Conservation (phyloP, 1,140 invertebrate genomes). For the Bacillus rossius region DNA sequence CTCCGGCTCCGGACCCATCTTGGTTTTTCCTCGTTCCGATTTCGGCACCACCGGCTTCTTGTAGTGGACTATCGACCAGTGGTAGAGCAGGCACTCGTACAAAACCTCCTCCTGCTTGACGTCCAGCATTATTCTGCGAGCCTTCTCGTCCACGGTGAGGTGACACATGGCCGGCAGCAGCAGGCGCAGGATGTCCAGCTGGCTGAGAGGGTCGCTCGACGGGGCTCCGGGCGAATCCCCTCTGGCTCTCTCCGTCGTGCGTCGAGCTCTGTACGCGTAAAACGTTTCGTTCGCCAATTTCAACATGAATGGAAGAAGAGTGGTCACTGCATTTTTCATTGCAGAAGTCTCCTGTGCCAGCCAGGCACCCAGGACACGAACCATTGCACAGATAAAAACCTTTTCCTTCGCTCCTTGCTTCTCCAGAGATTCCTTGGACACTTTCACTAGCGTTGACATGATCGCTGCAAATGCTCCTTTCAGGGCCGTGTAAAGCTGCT, state of each 20-base stretch:
- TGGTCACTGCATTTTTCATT: conserved; percentile 75
- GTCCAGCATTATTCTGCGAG: conserved; percentile 72
- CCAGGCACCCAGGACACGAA: conserved; percentile 81
- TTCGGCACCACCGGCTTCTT: conserved; percentile 74
- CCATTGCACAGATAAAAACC: conserved; percentile 73
- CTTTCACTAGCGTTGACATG: conserved; percentile 62
- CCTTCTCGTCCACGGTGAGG: conserved; percentile 82
- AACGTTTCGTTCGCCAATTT: conserved; percentile 76
- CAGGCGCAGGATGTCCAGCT: conserved; percentile 68
- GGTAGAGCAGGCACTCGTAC: conserved; percentile 70
- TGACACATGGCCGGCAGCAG: conserved; percentile 85
- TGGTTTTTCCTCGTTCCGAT: conserved; percentile 65
- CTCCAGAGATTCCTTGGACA: conserved; percentile 35
- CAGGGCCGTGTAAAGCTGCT: conserved; percentile 81
- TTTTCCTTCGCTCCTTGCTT: conserved; percentile 58
- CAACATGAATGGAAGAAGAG: conserved; percentile 70
- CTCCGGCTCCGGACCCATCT: conserved; percentile 66
- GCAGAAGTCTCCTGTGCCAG: conserved; percentile 88
- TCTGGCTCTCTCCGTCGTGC: conserved; percentile 53
- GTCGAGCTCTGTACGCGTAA: conserved; percentile 58
- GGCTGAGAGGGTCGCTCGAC: conserved; percentile 53
- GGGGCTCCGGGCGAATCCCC: conserved; percentile 47
- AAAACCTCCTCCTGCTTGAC: conserved; percentile 74
- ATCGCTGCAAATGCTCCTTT: conserved; percentile 85
- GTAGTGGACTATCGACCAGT: conserved; percentile 82